A percentile compares a stretch with the other conserved stretches of the same genome.
Conservation (phyloP, 2,797 vertebrate species). For the Tympanoctomys barrerae region DNA sequence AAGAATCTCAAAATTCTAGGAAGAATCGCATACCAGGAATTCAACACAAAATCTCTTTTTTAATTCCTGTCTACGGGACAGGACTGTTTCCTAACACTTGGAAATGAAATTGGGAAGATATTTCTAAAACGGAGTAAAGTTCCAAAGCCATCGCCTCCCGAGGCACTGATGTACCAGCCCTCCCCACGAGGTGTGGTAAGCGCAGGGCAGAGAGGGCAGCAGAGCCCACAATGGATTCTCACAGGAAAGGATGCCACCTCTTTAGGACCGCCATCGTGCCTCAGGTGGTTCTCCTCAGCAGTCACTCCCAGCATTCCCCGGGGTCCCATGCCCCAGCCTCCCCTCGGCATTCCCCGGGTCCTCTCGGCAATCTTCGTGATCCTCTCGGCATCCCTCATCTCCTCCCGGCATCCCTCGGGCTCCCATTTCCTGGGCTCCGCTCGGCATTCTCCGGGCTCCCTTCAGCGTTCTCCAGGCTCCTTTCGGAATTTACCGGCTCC, state of each 20-base stretch:
- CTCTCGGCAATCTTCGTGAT: too few species aligned
- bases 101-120: background rate
- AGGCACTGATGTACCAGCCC: background rate
- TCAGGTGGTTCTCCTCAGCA: background rate
- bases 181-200: background rate
- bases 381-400: background rate
- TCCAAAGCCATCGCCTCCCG: background rate
- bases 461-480: fast-evolving
- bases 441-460: too few species aligned
- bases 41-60: background rate
- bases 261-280: fast-evolving
- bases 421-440: background rate
- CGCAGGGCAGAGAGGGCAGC: background rate
- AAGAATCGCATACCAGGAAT: too few species aligned
- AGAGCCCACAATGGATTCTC: background rate
- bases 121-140: background rate
- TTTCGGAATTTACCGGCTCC: background rate
- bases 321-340: background rate
- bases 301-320: too few species aligned
- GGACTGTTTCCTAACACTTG: background rate
- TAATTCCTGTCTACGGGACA: background rate
- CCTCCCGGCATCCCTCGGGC: background rate
- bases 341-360: too few species aligned
- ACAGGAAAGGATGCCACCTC: background rate
- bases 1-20: background rate